Percentiles rank a stretch among this genome's conserved stretches.
These are phyloP conservation scores for Tetrao urogallus DNA, from an alignment of 2,113 vertebrate species.

Conservation along the genomic window DNA sequence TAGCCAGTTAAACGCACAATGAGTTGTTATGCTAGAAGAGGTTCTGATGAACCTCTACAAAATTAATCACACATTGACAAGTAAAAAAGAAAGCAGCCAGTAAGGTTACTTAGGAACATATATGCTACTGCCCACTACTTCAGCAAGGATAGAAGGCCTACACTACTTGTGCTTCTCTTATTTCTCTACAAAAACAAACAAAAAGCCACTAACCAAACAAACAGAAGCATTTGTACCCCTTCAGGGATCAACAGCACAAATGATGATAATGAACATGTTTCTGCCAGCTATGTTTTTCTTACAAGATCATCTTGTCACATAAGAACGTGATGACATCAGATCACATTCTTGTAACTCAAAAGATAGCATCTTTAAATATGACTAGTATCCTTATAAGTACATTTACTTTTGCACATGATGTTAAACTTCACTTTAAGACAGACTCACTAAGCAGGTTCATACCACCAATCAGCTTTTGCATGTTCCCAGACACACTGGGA, in stretches of 20 bases:
- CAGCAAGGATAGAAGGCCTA: neutral
- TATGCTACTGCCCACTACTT: neutral
- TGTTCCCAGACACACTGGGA: neutral
- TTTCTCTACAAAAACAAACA: neutral
- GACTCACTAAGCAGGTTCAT: neutral
- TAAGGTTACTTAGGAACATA: neutral
- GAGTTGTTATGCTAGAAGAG: neutral
- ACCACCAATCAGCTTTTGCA: neutral
- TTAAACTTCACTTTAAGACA: neutral
- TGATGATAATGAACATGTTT: rapidly evolving
- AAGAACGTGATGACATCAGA: neutral
- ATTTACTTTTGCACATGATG: neutral
- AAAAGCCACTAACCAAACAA: neutral
- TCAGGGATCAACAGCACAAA: neutral
- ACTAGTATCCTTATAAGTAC: neutral
- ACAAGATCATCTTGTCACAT: neutral
- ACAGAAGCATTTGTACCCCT: rapidly evolving
- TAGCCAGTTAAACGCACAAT: rapidly evolving
- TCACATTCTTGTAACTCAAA: neutral
- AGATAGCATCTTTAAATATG: neutral
- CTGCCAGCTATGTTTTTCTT: neutral
- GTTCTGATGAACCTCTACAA: neutral
- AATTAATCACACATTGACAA: neutral
- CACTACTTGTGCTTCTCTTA: neutral
- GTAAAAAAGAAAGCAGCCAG: neutral